Base-by-base conservation (phyloP, 1,140 invertebrate species). In the Leptinotarsa texana region DNA sequence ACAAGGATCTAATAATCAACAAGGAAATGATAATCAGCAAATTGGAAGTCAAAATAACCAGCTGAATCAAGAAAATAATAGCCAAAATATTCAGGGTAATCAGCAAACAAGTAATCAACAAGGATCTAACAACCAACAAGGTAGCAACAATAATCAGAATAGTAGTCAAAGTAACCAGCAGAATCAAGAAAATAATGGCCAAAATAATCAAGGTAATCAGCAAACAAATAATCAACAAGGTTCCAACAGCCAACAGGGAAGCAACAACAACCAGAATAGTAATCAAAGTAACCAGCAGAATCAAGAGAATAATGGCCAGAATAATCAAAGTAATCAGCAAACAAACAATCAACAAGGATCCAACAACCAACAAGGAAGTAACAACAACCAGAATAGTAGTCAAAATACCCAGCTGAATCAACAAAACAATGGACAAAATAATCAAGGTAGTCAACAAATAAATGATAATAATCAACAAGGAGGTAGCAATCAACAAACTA, bases 211-310 rank as follows among this genome's bases (percentile, higher is more conserved):
- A 0, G 63, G 73, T 18, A 63, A 11, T 21, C 51, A 57, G 51
- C 13, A 17, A 57, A 57, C 15, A 17, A 57, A 57, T 57, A 42
- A 82, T 49, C 76, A 80, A 76, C 82, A 69, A 67, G 51, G 49
- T 72, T 73, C 74, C 61, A 47, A 24, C 5, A n/a, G 57, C 17
- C 48, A 57, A 13, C 57, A 68, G 79, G 48, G 81, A 76, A 76
- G 67, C 74, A 33, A 82, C 80, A 72, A 80, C 77, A 72, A 80
- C 77, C 63, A 69, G 65, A 63, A 77, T 81, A 63, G 69, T 13
- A 63, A 74, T 65, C 76, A 77, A 70, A 73, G 67, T 70, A 63
- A 72, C 62, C 75, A 61, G 42, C 66, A 68, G 13, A 51, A 47
- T 47, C 61, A 33, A 68, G 17, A 21, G 71, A 69, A 48, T 67